Evolutionary conservation across 2,113 vertebrate genomes (phyloP).

Genomic region (Ceyx melanurus): DNA sequence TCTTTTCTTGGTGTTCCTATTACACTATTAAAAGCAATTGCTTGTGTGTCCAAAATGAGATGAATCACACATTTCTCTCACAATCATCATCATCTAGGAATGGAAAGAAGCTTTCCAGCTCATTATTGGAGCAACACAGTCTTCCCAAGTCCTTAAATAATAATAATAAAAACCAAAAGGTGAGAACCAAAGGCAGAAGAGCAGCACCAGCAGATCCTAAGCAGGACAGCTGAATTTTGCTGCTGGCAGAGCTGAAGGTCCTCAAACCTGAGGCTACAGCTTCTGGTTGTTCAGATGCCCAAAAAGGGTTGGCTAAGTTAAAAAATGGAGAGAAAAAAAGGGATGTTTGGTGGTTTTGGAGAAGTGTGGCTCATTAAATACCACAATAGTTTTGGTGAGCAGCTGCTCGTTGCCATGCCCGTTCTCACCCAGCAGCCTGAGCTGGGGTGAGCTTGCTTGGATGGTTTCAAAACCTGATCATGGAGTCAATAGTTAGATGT

Average conservation of each 20-base stretch:
- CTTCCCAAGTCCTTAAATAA: background rate
- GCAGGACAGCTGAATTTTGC: background rate
- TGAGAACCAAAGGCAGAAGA: background rate
- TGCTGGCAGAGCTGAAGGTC: background rate
- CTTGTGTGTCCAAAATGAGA: background rate
- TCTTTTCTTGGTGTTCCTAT: background rate
- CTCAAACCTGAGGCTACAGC: background rate
- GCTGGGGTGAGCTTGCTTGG: background rate
- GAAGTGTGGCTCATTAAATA: background rate
- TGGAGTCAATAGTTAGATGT: background rate
- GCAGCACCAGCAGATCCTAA: background rate
- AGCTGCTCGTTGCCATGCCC: rapidly evolving
- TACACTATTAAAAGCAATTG: rapidly evolving
- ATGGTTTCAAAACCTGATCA: background rate
- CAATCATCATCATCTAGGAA: background rate
- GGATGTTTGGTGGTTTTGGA: background rate
- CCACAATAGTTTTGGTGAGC: rapidly evolving
- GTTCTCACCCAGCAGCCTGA: background rate
- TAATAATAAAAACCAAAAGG: background rate
- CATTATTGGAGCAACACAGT: background rate
- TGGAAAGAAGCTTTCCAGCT: background rate
- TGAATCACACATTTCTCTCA: background rate
- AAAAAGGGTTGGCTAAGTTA: background rate
- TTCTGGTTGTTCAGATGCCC: background rate
- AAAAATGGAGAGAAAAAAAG: background rate